Percentiles rank a stretch among this genome's conserved stretches.
Evolutionary conservation across 2,888 invertebrate species (phyloP).

Genomic region (Ophonus ardosiacus): DNA sequence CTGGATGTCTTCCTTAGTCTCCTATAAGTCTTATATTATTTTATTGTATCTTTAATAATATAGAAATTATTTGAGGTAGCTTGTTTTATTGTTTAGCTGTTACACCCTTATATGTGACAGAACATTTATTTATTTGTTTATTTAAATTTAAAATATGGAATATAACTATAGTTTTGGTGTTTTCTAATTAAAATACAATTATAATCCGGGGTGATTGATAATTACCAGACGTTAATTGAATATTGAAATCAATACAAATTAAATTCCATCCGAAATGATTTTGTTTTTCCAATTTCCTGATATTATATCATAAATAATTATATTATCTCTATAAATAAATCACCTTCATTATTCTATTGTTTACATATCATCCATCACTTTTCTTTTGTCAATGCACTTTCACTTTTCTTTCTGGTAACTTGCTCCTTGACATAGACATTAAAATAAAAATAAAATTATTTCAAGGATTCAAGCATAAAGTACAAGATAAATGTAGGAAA

Average conservation of each 20-base stretch:
- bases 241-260: constrained; percentile 27
- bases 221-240: constrained; percentile 2
- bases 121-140: too few relatives aligned
- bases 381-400: background rate
- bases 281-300: constrained; percentile 6
- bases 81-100: too few relatives aligned
- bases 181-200: background rate
- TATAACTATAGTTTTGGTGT: background rate
- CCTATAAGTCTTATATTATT: too few relatives aligned
- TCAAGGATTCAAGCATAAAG: background rate
- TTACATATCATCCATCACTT: too few relatives aligned
- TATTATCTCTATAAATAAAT: too few relatives aligned
- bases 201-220: background rate
- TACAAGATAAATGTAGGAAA: background rate
- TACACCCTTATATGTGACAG: too few relatives aligned
- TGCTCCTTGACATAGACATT: background rate
- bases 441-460: background rate
- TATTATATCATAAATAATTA: background rate
- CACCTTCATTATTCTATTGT: too few relatives aligned
- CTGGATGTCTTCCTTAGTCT: too few relatives aligned
- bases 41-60: too few relatives aligned
- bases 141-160: too few relatives aligned
- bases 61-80: too few relatives aligned
- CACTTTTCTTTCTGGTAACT: background rate
- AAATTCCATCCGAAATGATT: constrained; percentile 13